Conservation (phyloP, 1,140 invertebrate genomes). For the Euwallacea fornicatus region DNA sequence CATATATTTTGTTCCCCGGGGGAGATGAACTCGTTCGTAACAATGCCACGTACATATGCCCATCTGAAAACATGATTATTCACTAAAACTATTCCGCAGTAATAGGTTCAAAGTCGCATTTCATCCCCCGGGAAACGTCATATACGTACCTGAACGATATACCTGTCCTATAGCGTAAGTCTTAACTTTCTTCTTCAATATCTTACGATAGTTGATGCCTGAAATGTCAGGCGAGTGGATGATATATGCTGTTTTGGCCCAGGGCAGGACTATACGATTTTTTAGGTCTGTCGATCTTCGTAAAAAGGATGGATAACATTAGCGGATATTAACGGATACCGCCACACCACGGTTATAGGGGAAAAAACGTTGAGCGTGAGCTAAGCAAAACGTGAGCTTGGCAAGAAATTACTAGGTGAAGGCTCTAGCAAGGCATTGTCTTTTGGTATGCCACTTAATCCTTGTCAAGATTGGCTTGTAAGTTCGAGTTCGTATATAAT, state of each 20-base stretch:
- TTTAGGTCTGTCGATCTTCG: background rate
- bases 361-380: background rate
- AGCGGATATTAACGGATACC: background rate
- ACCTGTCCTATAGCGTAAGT: conserved; percentile 30
- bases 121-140: conserved; percentile 28
- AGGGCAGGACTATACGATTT: conserved; percentile 14
- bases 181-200: conserved; percentile 36
- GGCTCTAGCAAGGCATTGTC: no score
- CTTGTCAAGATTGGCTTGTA: no score
- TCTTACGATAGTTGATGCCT: conserved; percentile 34
- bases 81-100: conserved; percentile 17
- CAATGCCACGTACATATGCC: background rate
- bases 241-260: conserved; percentile 21
- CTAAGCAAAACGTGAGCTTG: background rate
- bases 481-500: no score
- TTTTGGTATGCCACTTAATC: no score
- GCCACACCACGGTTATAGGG: background rate
- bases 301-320: background rate
- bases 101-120: conserved; percentile 23
- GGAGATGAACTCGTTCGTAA: no score
- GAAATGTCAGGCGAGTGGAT: conserved; percentile 12
- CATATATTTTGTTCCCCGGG: no score
- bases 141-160: conserved; percentile 31
- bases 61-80: conserved; percentile 20
- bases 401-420: no score